These are phyloP conservation scores for Zenarchopterus dispar DNA, from an alignment of 2,797 vertebrate genomes.

Conservation along the genomic window DNA sequence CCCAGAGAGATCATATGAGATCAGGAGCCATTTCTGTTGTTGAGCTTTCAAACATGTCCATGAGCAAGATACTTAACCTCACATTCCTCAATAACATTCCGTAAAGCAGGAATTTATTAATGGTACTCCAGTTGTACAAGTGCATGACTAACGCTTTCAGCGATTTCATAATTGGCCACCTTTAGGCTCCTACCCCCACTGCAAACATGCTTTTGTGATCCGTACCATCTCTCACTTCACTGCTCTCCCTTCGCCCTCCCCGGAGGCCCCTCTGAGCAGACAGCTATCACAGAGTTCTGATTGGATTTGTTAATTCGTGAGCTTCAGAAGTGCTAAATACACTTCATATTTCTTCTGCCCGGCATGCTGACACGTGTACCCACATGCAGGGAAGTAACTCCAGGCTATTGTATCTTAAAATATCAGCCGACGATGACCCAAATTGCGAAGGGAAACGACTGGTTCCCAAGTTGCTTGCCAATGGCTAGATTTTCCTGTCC, in stretches of 20 bases:
- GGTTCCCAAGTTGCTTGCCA: not conserved
- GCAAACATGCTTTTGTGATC: slow-evolving; percentile 11
- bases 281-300: slow-evolving; percentile 46
- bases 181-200: too few relatives aligned
- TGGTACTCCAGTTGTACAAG: too few relatives aligned
- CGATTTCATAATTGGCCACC: too few relatives aligned
- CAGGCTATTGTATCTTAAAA: slow-evolving; percentile 57
- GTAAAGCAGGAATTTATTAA: too few relatives aligned
- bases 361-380: slow-evolving; percentile 33
- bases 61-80: too few relatives aligned
- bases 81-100: too few relatives aligned
- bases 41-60: too few relatives aligned
- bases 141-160: too few relatives aligned
- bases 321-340: slow-evolving; percentile 12
- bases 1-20: too few relatives aligned
- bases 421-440: slow-evolving; percentile 55
- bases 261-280: slow-evolving; percentile 36
- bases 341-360: slow-evolving; percentile 2
- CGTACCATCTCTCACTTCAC: slow-evolving; percentile 13
- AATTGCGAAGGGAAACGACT: slow-evolving; percentile 33
- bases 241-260: slow-evolving; percentile 36
- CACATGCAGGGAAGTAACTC: slow-evolving; percentile 37
- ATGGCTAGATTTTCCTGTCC: slow-evolving; percentile 6
- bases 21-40: too few relatives aligned
- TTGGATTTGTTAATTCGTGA: slow-evolving; percentile 55